Conservation (phyloP, 2,888 invertebrate species). For the Agriopis aurantiaria region DNA sequence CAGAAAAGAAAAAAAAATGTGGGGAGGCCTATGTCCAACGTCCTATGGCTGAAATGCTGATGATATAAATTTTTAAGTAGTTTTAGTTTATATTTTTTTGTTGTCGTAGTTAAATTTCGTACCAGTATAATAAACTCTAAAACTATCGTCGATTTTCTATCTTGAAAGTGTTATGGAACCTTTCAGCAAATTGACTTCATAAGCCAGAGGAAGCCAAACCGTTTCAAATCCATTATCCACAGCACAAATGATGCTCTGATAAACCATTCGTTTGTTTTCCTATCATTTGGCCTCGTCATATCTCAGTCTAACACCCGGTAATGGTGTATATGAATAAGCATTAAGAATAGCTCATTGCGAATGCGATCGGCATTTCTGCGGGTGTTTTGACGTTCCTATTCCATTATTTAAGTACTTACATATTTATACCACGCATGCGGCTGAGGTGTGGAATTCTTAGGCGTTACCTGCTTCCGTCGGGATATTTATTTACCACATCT, state of each 20-base stretch:
- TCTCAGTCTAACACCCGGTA: slow-evolving; percentile 21
- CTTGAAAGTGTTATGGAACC: background rate
- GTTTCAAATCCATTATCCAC: slow-evolving; percentile 28
- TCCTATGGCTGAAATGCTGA: no score
- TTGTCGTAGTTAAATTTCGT: no score
- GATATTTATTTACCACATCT: background rate
- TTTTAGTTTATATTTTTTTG: no score
- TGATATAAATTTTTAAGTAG: no score
- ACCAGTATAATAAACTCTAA: no score
- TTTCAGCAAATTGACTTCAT: slow-evolving; percentile 16
- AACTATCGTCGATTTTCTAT: background rate
- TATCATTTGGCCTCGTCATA: slow-evolving; percentile 25
- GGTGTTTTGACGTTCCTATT: slow-evolving; percentile 28
- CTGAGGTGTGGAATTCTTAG: slow-evolving; percentile 4
- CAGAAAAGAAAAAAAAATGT: no score
- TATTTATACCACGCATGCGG: slow-evolving; percentile 21
- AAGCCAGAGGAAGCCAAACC: slow-evolving; percentile 15
- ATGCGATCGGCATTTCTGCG: slow-evolving; percentile 25
- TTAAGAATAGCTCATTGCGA: slow-evolving; percentile 34
- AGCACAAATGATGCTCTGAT: slow-evolving; percentile 19
- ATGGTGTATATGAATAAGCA: slow-evolving; percentile 31
- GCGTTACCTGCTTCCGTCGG: background rate
- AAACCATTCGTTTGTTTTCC: slow-evolving; percentile 24
- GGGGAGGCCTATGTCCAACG: no score
- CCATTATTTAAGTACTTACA: slow-evolving; percentile 14